Base-by-base conservation (phyloP, 2,113 vertebrate genomes). In the Egretta garzetta region DNA sequence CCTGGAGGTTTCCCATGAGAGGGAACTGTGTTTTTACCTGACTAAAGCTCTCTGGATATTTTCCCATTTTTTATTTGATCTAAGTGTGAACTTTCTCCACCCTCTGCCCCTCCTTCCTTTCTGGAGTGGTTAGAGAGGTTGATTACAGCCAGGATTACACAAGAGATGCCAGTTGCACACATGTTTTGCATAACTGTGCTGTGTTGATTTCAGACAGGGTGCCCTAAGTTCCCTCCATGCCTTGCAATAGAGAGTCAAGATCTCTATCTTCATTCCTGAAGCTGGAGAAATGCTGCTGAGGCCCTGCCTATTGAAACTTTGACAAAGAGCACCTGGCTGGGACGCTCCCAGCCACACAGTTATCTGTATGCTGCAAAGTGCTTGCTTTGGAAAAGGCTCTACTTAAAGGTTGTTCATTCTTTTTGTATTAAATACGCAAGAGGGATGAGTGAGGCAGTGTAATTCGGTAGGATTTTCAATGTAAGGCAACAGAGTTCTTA, bases 21-120 rank as follows among this genome's bases (percentile, higher is more conserved):
- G 93, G 94, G 81, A 97, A 80, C 91, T 77, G 84, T 95, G 84
- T 97, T 97, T 96, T 97, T 92, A 96, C 96, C 96, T 97, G 97
- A 97, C 96, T 97, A 72, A 95, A 96, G 74, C 80, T 91, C 77
- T 97, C 96, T 98, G 97, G 97, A 97, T 86, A 62, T 88, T 82
- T 91, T 91, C 94, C 97, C 86, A 94, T 92, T 97, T 97, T 96
- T 95, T 97, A 81, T 95, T 91, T 98, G 97, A 97, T 98, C 97
- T 98, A 95, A 97, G 95, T 97, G 96, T 97, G 97, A 98, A 97
- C 96, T 97, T 96, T 96, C 95, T 95, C 95, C 94, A 96, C 95
- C 90, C 88, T 92, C 33, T 63, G 47, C 90, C 94, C 93, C 93
- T 97, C 91, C 97, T 98, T 97, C 92, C 77, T 96, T 97, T 92